phyloP scores from a whole-genome alignment of 30 jellyfish, hydroid and myxozoan genomes.

The Sanderia malayensis region DNA sequence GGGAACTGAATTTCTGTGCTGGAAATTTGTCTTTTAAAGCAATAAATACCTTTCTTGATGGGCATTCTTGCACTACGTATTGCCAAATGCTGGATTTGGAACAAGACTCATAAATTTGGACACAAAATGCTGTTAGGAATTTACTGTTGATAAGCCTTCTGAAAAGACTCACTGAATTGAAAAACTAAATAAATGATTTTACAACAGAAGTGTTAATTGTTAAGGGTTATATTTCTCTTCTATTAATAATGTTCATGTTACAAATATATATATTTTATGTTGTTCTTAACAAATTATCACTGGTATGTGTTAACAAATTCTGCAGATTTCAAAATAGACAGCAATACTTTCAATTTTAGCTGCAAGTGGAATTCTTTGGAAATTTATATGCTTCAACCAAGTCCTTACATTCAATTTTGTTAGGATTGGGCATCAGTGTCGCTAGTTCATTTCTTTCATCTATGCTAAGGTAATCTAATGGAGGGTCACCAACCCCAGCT shows the following conservation, averaged over 20 bases:
- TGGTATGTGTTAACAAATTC: neutral
- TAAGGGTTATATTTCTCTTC: neutral
- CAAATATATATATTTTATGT: conserved; percentile 8
- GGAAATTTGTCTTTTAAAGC: conserved; percentile 24
- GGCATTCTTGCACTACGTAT: conserved; percentile 23
- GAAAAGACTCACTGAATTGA: neutral
- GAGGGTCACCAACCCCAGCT: conserved; percentile 31
- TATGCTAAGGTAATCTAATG: conserved; percentile 21
- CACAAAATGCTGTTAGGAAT: conserved; percentile 1
- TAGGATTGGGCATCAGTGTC: conserved; percentile 32
- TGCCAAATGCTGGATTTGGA: conserved; percentile 13
- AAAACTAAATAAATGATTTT: conserved; percentile 1
- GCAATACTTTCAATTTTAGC: conserved; percentile 14
- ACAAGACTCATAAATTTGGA: neutral
- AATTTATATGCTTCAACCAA: conserved; percentile 28
- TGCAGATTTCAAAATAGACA: neutral
- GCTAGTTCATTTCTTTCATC: conserved; percentile 32
- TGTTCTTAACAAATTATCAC: conserved; percentile 2
- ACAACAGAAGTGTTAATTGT: conserved; percentile 6
- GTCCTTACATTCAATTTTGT: conserved; percentile 37
- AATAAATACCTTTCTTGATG: conserved; percentile 13
- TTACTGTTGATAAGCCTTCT: neutral
- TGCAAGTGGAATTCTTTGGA: conserved; percentile 25
- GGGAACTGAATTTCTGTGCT: conserved; percentile 32
- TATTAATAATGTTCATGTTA: conserved; percentile 4